Evolutionary conservation across 92 coral and sea anemone species (phyloP).

Genomic region (Virgularia gustaviana): DNA sequence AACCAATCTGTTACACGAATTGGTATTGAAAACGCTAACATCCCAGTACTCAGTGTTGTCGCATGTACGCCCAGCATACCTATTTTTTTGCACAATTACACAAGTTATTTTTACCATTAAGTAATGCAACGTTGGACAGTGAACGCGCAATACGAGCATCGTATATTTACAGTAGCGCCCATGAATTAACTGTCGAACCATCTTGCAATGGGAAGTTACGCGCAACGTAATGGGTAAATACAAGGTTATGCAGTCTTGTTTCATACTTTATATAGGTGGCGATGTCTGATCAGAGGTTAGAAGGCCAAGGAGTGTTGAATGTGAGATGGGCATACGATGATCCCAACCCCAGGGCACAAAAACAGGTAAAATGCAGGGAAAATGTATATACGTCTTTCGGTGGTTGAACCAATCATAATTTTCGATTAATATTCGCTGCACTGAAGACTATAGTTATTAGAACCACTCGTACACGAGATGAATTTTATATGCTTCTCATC

Average conservation of each 20-base stretch:
- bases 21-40: neutral
- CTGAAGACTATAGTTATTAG: no score
- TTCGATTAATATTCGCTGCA: slow-evolving; percentile 47
- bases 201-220: no score
- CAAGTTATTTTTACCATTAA: no score
- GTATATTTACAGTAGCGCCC: neutral
- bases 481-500: no score
- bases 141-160: neutral
- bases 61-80: no score
- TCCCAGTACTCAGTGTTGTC: no score
- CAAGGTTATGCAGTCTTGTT: neutral
- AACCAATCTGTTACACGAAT: neutral
- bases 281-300: slow-evolving; percentile 86
- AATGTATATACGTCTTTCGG: slow-evolving; percentile 49
- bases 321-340: slow-evolving; percentile 98
- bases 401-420: slow-evolving; percentile 58
- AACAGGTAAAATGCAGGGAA: slow-evolving; percentile 63
- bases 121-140: no score
- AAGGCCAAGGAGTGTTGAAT: slow-evolving; percentile 73
- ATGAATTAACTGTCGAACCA: neutral
- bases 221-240: no score
- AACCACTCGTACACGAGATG: no score
- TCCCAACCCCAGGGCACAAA: slow-evolving; percentile 76
- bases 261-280: slow-evolving; percentile 72
- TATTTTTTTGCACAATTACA: neutral